phyloP scores from a whole-genome alignment of 2,888 invertebrate genomes.

The Exephanes ischioxanthus region DNA sequence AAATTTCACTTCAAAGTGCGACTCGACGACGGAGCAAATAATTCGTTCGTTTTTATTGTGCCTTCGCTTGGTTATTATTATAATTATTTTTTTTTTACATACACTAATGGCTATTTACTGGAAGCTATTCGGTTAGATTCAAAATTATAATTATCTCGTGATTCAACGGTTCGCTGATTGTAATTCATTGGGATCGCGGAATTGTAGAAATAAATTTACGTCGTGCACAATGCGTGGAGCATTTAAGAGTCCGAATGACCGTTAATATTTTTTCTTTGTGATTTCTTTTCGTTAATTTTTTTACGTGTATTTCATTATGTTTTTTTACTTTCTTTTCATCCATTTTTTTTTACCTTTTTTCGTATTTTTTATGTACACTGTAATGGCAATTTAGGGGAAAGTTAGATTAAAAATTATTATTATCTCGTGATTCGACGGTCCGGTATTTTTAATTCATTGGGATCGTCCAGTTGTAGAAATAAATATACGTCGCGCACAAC shows the following conservation, averaged over 20 bases:
- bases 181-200: background rate
- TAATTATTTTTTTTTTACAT: background rate
- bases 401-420: background rate
- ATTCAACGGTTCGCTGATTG: background rate
- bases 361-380: background rate
- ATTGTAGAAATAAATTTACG: background rate
- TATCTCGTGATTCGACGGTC: background rate
- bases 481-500: background rate
- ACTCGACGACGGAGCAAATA: slow-evolving; percentile 49
- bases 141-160: background rate
- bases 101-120: background rate
- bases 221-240: background rate
- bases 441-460: background rate
- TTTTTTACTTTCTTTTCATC: too few relatives aligned
- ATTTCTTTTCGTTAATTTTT: too few relatives aligned
- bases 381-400: background rate
- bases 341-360: background rate
- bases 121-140: background rate
- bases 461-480: background rate
- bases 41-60: slow-evolving; percentile 32
- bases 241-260: background rate
- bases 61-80: background rate
- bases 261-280: too few relatives aligned
- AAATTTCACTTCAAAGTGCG: slow-evolving; percentile 62
- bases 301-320: too few relatives aligned